These are phyloP conservation scores for Thryonomys swinderianus DNA, from an alignment of 2,113 vertebrate species.

Conservation along the genomic window DNA sequence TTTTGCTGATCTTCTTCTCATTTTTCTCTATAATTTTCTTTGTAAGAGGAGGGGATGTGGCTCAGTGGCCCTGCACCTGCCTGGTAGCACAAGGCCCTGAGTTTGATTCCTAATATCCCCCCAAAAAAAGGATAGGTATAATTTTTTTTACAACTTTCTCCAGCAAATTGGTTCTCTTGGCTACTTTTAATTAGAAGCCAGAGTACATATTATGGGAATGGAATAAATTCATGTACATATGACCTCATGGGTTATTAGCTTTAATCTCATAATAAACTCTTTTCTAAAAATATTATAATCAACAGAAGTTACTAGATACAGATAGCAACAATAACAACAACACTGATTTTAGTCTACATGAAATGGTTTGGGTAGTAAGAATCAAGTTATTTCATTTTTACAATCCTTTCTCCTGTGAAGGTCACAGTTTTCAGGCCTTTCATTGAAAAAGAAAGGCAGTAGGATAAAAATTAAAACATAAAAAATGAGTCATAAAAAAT, in stretches of 20 bases:
- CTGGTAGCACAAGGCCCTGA: too few relatives aligned
- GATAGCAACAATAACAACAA: neutral
- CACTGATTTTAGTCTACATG: slow-evolving; percentile 9
- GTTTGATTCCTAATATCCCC: too few relatives aligned
- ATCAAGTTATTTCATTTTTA: slow-evolving; percentile 34
- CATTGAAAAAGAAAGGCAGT: slow-evolving; percentile 31
- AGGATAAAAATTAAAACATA: slow-evolving; percentile 61
- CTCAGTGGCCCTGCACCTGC: too few relatives aligned
- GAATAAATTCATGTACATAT: neutral
- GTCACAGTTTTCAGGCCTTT: slow-evolving; percentile 75
- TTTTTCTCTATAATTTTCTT: neutral
- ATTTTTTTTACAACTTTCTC: neutral
- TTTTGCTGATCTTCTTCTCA: slow-evolving; percentile 14
- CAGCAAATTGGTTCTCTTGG: neutral
- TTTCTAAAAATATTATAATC: slow-evolving; percentile 43
- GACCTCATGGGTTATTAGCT: neutral
- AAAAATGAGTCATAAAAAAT: slow-evolving; percentile 6
- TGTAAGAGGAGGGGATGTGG: neutral
- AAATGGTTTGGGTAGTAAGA: neutral
- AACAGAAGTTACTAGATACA: slow-evolving; percentile 53
- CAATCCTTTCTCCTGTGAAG: slow-evolving; percentile 46
- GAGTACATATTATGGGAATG: neutral
- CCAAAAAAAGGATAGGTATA: too few relatives aligned
- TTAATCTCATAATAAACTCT: slow-evolving; percentile 48
- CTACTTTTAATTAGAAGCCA: slow-evolving; percentile 48